phyloP scores from a whole-genome alignment of 2,888 invertebrate species.

The Smittia aterrima region DNA sequence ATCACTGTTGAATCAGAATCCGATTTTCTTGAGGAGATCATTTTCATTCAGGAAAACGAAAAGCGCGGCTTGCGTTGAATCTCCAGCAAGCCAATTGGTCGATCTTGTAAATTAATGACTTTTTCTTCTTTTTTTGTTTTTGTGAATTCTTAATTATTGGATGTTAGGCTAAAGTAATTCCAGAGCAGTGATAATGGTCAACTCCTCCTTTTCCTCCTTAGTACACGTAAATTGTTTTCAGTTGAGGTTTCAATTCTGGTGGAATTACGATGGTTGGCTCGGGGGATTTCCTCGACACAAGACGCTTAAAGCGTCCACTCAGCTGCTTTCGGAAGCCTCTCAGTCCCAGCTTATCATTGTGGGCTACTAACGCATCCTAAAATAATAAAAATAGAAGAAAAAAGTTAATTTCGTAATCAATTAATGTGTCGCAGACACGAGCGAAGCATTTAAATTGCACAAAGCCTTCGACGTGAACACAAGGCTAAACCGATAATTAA shows the following conservation, averaged over 20 bases:
- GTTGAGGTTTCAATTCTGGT: conserved; percentile 80
- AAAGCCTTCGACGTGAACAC: not conserved
- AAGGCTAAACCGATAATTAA: not conserved
- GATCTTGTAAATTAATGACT: not conserved
- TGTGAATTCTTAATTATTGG: not conserved
- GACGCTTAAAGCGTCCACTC: conserved; percentile 80
- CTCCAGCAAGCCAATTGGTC: not conserved
- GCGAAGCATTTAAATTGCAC: not conserved
- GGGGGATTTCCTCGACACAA: conserved; percentile 80
- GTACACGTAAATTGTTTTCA: conserved; percentile 86
- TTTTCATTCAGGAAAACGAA: not conserved
- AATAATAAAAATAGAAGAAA: conserved; percentile 54
- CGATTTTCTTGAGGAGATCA: not conserved
- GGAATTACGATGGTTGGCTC: conserved; percentile 81
- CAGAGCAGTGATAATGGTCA: not conserved
- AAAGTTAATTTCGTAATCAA: conserved; percentile 43
- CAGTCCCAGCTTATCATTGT: conserved; percentile 68
- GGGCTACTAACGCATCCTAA: conserved; percentile 76
- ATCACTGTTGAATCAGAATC: conserved; percentile 14
- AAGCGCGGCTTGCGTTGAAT: not conserved
- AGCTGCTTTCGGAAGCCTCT: conserved; percentile 82
- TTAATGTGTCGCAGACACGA: not conserved
- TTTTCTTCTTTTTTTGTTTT: not conserved
- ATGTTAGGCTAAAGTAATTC: not conserved
- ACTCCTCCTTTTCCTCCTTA: conserved; percentile 51